Conservation (phyloP, 2,797 vertebrate species). For the Helarctos malayanus region DNA sequence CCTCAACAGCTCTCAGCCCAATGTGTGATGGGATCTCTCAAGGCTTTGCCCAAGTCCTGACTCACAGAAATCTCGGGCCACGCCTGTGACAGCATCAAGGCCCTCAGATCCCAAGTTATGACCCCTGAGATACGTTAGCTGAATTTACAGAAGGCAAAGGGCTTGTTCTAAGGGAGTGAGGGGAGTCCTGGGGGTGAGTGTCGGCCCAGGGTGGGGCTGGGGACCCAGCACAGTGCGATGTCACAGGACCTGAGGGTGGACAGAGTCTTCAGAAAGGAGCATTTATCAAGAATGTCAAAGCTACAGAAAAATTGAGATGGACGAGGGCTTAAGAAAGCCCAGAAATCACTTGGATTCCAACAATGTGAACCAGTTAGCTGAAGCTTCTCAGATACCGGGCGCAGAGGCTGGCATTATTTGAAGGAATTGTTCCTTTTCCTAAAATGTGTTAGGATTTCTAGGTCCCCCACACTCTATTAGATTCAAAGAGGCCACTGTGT, state of each 20-base stretch:
- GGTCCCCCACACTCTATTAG: background rate
- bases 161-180: background rate
- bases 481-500: background rate
- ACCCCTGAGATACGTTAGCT: background rate
- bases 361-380: background rate
- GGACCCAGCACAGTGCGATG: background rate
- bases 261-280: background rate
- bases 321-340: background rate
- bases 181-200: background rate
- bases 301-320: background rate
- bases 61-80: background rate
- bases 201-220: background rate
- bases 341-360: background rate
- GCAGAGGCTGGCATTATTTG: background rate
- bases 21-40: background rate
- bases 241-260: background rate
- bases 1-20: background rate
- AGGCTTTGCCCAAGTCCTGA: background rate
- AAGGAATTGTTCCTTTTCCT: background rate
- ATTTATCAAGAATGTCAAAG: background rate
- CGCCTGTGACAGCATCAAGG: fast-evolving
- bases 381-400: background rate
- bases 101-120: background rate
- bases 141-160: background rate
- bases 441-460: background rate